Evolutionary conservation across 1,140 invertebrate genomes (phyloP).

Genomic region (Drosophila kepulauana): DNA sequence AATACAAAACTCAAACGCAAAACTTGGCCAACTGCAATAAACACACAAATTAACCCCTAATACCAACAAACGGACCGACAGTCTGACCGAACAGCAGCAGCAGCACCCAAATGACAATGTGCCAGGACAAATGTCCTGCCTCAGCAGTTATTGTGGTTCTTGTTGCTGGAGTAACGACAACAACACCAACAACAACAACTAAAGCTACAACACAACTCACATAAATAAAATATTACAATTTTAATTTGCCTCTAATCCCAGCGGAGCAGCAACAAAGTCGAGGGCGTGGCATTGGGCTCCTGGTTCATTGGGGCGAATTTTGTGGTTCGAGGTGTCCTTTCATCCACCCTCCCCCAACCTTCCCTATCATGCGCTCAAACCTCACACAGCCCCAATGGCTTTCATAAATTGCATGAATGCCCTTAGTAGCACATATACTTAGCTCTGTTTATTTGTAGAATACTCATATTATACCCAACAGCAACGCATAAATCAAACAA

Average conservation of each 20-base stretch:
- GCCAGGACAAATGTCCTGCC: slow-evolving; percentile 56
- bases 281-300: slow-evolving; percentile 47
- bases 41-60: slow-evolving; percentile 84
- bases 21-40: slow-evolving; percentile 83
- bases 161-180: slow-evolving; percentile 32
- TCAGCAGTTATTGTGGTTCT: slow-evolving; percentile 45
- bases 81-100: slow-evolving; percentile 8
- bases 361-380: background rate
- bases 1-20: slow-evolving; percentile 46
- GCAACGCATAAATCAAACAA: slow-evolving; percentile 68
- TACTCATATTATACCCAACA: slow-evolving; percentile 37
- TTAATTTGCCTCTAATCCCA: slow-evolving; percentile 82
- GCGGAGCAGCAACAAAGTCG: slow-evolving; percentile 56
- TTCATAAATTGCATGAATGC: slow-evolving; percentile 68
- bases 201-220: slow-evolving; percentile 49
- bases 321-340: slow-evolving; percentile 34
- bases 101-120: slow-evolving; percentile 69
- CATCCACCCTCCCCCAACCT: too few relatives aligned
- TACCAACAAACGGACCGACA: slow-evolving; percentile 59
- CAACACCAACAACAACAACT: slow-evolving; percentile 39
- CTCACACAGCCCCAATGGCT: background rate
- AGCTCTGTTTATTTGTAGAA: slow-evolving; percentile 30
- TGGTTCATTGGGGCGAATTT: slow-evolving; percentile 22
- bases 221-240: slow-evolving; percentile 84
- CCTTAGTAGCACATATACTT: slow-evolving; percentile 14